A percentile compares a stretch with the other conserved stretches of the same genome.
phyloP scores from a whole-genome alignment of 2,113 vertebrate genomes.

The Ondatra zibethicus region DNA sequence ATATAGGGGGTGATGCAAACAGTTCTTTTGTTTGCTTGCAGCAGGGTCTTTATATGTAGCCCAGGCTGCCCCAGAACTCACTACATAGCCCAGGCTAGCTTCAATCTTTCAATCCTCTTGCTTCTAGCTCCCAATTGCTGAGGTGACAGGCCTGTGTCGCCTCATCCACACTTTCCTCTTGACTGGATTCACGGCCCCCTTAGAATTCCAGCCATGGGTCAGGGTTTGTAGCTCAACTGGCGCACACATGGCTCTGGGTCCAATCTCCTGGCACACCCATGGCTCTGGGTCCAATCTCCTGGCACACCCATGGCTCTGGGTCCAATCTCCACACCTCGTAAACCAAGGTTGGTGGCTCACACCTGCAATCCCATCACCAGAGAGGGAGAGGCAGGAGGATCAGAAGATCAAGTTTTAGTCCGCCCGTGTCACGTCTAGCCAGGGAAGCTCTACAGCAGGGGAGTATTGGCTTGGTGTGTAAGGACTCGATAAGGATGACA shows the following conservation, averaged over 20 bases:
- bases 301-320: neutral
- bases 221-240: no score
- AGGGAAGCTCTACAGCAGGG: neutral
- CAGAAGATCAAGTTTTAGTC: neutral
- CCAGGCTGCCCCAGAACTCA: neutral
- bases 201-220: neutral
- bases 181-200: neutral
- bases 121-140: neutral
- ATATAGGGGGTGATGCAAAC: neutral
- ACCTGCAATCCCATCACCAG: neutral
- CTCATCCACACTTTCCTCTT: neutral
- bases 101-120: neutral
- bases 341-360: neutral
- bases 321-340: neutral
- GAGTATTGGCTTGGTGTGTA: neutral
- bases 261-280: no score
- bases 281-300: neutral
- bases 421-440: neutral
- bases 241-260: neutral
- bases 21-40: neutral
- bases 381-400: neutral
- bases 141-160: no score
- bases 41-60: neutral
- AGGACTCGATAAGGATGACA: neutral
- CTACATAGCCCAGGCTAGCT: neutral